Evolutionary conservation across 2,113 vertebrate genomes (phyloP).

Genomic region (Leptocoma aspasia): DNA sequence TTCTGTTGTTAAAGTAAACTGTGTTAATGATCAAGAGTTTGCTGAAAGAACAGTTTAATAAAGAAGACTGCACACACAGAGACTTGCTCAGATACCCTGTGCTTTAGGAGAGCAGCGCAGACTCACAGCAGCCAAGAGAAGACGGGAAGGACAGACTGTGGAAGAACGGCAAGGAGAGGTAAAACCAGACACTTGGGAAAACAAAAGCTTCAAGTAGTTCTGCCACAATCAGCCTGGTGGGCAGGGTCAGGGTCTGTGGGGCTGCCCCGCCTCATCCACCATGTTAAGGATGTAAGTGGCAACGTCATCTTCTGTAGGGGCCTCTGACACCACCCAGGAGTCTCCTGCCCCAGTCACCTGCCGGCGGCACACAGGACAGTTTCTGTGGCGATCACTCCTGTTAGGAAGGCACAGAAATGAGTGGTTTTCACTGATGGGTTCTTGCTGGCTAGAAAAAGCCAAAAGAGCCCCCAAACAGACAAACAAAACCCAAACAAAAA

Average conservation of each 20-base stretch:
- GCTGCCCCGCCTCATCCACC: conserved; percentile 92
- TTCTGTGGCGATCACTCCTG: conserved; percentile 94
- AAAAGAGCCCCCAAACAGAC: neutral
- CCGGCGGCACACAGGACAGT: conserved; percentile 94
- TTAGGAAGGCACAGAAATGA: conserved; percentile 50
- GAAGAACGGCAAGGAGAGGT: neutral
- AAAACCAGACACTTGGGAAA: neutral
- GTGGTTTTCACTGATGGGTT: neutral
- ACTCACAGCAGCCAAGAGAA: conserved; percentile 46
- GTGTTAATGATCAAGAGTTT: conserved; percentile 18
- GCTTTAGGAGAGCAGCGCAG: conserved; percentile 21
- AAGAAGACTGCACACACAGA: neutral
- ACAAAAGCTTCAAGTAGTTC: neutral
- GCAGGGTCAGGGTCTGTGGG: conserved; percentile 83
- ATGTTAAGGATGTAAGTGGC: conserved; percentile 95
- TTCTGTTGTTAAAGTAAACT: conserved; percentile 10
- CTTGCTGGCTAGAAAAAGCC: neutral
- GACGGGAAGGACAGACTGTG: neutral
- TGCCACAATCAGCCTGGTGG: neutral
- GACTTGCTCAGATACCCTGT: neutral
- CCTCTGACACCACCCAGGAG: conserved; percentile 96
- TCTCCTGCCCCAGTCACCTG: conserved; percentile 91
- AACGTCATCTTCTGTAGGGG: conserved; percentile 92
- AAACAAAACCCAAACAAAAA: neutral
- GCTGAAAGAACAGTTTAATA: conserved; percentile 31